These are phyloP conservation scores for Cryptophagus acutangulus DNA, from an alignment of 2,888 invertebrate genomes.

Conservation along the genomic window DNA sequence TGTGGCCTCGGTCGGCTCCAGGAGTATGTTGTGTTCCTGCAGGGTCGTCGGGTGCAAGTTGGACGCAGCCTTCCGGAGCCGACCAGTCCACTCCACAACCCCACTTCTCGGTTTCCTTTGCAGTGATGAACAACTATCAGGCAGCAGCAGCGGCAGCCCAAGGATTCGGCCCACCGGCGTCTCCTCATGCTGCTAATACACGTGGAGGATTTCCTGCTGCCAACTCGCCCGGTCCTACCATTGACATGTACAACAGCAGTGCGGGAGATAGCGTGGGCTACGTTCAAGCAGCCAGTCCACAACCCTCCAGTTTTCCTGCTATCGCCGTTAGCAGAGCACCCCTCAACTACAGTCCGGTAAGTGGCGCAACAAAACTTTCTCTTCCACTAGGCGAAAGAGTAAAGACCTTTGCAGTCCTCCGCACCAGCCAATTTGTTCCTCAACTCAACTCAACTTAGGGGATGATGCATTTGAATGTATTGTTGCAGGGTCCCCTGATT, in stretches of 20 bases:
- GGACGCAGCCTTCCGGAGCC: slow-evolving; percentile 41
- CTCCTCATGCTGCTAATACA: slow-evolving; percentile 62
- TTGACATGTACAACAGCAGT: slow-evolving; percentile 91
- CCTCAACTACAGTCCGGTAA: slow-evolving; percentile 89
- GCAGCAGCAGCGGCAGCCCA: slow-evolving; percentile 74
- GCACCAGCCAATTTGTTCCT: too few relatives aligned
- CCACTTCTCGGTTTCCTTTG: slow-evolving; percentile 47
- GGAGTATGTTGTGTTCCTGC: slow-evolving; percentile 32
- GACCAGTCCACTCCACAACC: slow-evolving; percentile 39
- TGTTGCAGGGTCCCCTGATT: slow-evolving; percentile 90
- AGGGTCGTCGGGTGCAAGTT: slow-evolving; percentile 40
- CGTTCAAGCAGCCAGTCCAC: slow-evolving; percentile 95
- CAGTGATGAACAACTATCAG: slow-evolving; percentile 97
- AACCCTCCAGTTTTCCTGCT: slow-evolving; percentile 91
- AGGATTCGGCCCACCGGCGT: slow-evolving; percentile 76
- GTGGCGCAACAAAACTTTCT: too few relatives aligned
- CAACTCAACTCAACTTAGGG: too few relatives aligned
- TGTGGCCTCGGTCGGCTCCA: slow-evolving; percentile 40
- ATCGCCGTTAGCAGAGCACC: slow-evolving; percentile 91
- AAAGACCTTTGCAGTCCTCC: too few relatives aligned
- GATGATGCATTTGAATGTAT: not conserved
- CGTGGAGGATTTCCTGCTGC: slow-evolving; percentile 80
- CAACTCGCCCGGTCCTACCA: slow-evolving; percentile 86
- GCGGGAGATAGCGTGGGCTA: slow-evolving; percentile 80
- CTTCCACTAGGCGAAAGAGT: too few relatives aligned